These are phyloP conservation scores for Telmatochromis bifrenatus DNA, from an alignment of 2,113 vertebrate species.

Conservation along the genomic window DNA sequence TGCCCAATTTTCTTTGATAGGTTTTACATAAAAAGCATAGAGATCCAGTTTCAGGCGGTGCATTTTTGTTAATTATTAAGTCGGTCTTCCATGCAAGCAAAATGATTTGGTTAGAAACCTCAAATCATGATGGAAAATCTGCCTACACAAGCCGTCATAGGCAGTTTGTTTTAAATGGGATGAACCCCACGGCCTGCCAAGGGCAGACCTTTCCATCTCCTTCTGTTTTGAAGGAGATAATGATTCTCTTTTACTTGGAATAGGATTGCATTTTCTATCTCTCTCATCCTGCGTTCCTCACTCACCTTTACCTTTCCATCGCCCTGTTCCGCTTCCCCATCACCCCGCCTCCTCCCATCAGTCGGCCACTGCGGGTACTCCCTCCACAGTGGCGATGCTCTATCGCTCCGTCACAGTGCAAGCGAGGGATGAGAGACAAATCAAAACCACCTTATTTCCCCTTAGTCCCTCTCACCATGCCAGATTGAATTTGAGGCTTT, in stretches of 20 bases:
- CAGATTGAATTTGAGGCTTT: conserved; percentile 70
- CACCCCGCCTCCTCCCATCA: not conserved
- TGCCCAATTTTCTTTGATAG: not conserved
- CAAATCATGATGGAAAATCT: not conserved
- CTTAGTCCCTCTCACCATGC: conserved; percentile 53
- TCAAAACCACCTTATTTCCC: conserved; percentile 64
- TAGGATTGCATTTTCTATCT: conserved; percentile 66
- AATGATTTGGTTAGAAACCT: not conserved
- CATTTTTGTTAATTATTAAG: not conserved
- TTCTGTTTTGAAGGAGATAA: conserved; percentile 62
- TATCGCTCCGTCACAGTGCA: conserved; percentile 45
- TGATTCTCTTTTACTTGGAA: conserved; percentile 62
- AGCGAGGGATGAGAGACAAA: conserved; percentile 60
- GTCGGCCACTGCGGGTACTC: conserved; percentile 2
- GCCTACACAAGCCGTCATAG: not conserved
- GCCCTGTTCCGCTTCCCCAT: not conserved
- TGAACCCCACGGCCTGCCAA: conserved; percentile 20
- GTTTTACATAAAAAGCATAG: not conserved
- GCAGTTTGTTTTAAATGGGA: not conserved
- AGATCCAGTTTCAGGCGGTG: not conserved
- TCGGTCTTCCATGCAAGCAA: not conserved
- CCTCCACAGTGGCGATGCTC: conserved; percentile 16
- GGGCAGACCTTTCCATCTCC: conserved; percentile 40
- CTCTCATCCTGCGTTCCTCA: conserved; percentile 19
- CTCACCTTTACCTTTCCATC: conserved; percentile 50